Conservation (phyloP, 1,140 invertebrate genomes). For the Hylyphantes graminicola region DNA sequence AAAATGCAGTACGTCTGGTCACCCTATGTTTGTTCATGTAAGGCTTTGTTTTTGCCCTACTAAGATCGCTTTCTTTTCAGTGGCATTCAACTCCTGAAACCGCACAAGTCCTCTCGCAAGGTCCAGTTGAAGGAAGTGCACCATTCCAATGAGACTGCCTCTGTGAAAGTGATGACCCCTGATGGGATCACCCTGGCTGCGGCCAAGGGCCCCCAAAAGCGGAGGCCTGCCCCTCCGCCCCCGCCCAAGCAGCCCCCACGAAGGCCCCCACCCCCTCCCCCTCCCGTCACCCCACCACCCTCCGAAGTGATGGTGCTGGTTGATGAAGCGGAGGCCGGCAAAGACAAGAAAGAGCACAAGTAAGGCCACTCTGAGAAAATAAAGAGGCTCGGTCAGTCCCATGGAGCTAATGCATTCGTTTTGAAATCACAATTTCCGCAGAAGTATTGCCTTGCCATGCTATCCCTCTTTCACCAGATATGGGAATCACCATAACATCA, state of each 20-base stretch:
- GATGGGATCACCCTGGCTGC: conserved; percentile 52
- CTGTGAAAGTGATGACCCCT: conserved; percentile 52
- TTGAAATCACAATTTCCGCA: too few species aligned
- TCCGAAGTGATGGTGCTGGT: conserved; percentile 15
- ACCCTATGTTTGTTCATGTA: too few species aligned
- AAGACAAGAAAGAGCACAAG: background rate
- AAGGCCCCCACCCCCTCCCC: conserved; percentile 49
- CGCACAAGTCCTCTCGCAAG: conserved; percentile 57
- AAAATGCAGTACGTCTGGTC: too few species aligned
- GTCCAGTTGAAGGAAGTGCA: conserved; percentile 59
- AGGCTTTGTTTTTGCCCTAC: too few species aligned
- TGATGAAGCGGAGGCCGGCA: conserved; percentile 2
- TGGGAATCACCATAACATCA: too few species aligned
- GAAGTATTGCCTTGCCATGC: too few species aligned
- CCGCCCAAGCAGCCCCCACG: conserved; percentile 49
- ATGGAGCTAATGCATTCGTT: too few species aligned
- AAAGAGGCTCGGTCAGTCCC: too few species aligned
- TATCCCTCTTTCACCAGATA: too few species aligned
- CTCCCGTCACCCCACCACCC: conserved; percentile 32
- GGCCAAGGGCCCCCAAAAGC: conserved; percentile 20
- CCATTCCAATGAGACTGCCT: conserved; percentile 55
- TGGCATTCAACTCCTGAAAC: conserved; percentile 45
- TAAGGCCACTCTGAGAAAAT: too few species aligned
- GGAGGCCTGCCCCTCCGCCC: conserved; percentile 39
- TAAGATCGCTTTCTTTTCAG: conserved; percentile 14